These are phyloP conservation scores for Vanessa cardui DNA, from an alignment of 2,888 invertebrate genomes.

Conservation along the genomic window DNA sequence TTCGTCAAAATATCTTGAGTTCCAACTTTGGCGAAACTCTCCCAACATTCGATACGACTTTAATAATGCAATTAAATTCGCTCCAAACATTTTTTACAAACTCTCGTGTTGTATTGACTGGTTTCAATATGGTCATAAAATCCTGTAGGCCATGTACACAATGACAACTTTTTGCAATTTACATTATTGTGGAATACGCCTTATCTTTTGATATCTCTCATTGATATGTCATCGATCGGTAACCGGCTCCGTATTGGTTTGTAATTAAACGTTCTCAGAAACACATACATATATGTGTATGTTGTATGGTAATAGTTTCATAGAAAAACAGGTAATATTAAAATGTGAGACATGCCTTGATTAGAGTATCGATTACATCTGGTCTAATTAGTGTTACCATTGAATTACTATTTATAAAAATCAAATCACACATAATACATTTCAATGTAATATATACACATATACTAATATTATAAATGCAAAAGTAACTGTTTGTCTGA, in stretches of 20 bases:
- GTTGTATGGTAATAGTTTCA: constrained; percentile 27
- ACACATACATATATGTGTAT: constrained; percentile 14
- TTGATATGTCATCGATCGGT: constrained; percentile 15
- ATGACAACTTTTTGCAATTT: constrained; percentile 4
- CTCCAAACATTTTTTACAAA: constrained; percentile 5
- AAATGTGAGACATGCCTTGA: constrained; percentile 16
- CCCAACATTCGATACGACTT: neutral
- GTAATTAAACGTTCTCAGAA: constrained; percentile 31
- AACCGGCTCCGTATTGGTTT: constrained; percentile 18
- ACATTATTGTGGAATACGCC: constrained; percentile 1
- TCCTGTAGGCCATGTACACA: constrained; percentile 8
- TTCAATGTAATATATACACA: too few species aligned
- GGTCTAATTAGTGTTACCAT: neutral
- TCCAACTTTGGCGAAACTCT: neutral
- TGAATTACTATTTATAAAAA: neutral
- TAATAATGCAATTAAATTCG: constrained; percentile 7
- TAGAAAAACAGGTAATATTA: constrained; percentile 15
- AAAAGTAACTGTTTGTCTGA: too few species aligned
- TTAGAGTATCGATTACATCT: constrained; percentile 14
- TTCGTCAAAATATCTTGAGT: neutral
- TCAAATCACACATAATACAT: neutral
- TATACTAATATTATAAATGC: too few species aligned
- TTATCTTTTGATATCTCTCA: constrained; percentile 20
- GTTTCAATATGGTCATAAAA: constrained; percentile 3
- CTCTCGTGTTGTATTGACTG: neutral